Evolutionary conservation across 2,113 vertebrate genomes (phyloP).

Genomic region (Pteronura brasiliensis): DNA sequence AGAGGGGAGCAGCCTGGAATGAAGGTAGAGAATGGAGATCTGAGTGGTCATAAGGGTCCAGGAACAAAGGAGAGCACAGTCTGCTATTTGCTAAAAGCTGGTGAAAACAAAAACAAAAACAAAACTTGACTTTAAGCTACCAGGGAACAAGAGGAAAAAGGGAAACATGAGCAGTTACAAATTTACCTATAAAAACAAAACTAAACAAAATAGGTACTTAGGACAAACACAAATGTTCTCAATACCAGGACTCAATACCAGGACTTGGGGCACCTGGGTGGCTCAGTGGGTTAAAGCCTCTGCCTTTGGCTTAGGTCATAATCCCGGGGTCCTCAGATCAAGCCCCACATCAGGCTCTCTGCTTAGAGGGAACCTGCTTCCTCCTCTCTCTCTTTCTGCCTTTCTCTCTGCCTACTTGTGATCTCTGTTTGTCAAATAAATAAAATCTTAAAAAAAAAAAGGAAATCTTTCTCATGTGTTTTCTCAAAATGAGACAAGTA

Average conservation of each 20-base stretch:
- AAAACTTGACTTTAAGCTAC: background rate
- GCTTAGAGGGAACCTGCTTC: no score
- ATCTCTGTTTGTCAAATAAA: no score
- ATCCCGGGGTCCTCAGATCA: no score
- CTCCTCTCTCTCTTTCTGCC: no score
- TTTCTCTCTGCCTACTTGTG: no score
- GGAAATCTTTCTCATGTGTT: background rate
- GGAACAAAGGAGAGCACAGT: background rate
- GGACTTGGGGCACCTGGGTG: background rate
- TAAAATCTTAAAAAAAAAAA: no score
- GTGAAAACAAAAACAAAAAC: background rate
- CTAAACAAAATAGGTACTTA: background rate
- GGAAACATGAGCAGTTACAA: background rate
- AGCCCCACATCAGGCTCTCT: no score
- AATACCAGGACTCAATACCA: background rate
- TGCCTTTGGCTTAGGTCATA: no score
- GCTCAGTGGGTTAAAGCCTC: no score
- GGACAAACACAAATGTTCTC: background rate
- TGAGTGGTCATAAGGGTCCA: background rate
- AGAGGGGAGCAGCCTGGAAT: background rate
- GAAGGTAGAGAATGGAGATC: background rate
- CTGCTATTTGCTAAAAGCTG: background rate
- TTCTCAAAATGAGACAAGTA: background rate
- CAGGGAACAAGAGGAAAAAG: background rate
- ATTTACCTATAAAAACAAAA: background rate